Percentiles rank a stretch among this genome's conserved stretches.
Evolutionary conservation across 2,797 vertebrate genomes (phyloP).

Genomic region (Pangasius mekongensis): DNA sequence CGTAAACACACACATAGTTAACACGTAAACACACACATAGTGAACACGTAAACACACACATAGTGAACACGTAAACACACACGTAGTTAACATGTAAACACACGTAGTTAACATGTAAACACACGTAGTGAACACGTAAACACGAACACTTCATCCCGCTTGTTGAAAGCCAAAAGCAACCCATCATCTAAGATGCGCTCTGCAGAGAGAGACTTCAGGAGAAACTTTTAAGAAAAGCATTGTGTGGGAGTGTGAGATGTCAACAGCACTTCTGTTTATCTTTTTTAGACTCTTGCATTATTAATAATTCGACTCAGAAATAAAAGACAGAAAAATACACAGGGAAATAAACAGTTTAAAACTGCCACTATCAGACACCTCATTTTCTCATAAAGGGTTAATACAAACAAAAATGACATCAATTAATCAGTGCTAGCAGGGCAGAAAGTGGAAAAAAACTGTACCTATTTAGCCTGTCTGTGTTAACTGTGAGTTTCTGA

Average conservation of each 20-base stretch:
- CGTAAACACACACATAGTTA: not conserved
- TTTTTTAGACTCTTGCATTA: not conserved
- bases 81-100: too few species aligned
- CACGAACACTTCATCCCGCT: not conserved
- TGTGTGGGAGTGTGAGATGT: not conserved
- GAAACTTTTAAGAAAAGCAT: not conserved
- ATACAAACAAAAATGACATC: too few species aligned
- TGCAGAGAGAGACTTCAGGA: not conserved
- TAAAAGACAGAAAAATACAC: not conserved
- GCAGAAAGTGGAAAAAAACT: not conserved
- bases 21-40: not conserved
- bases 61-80: not conserved
- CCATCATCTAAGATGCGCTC: rapidly evolving
- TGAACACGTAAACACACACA: too few species aligned
- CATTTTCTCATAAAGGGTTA: not conserved
- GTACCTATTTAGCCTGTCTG: not conserved
- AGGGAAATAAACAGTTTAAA: not conserved
- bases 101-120: not conserved
- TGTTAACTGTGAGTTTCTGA: not conserved
- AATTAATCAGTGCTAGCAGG: not conserved
- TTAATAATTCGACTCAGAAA: not conserved
- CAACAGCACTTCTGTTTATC: not conserved
- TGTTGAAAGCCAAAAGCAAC: not conserved
- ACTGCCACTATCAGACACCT: too few species aligned
- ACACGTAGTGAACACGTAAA: not conserved